phyloP scores from a whole-genome alignment of 2,888 invertebrate species.

The Ophonus ardosiacus region DNA sequence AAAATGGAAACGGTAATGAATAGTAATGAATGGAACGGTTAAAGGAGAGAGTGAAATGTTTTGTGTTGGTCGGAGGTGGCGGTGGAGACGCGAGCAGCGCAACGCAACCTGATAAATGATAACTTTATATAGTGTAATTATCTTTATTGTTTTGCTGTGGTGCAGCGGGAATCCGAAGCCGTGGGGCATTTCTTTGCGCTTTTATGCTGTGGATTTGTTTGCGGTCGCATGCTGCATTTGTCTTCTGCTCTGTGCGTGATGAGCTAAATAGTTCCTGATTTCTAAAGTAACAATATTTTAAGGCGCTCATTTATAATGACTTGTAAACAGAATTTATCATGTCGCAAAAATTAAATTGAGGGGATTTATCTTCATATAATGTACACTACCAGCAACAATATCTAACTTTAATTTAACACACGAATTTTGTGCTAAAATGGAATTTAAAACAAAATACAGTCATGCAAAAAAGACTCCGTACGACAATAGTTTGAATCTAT shows the following conservation, averaged over 20 bases:
- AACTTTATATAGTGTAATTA: slow-evolving; percentile 60
- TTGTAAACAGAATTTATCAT: slow-evolving; percentile 32
- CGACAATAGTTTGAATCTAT: too few relatives aligned
- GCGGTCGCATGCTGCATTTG: not conserved
- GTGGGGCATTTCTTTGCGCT: slow-evolving; percentile 15
- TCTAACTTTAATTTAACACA: too few relatives aligned
- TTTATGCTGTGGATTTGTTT: slow-evolving; percentile 8
- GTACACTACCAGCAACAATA: not conserved
- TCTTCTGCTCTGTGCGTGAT: slow-evolving; percentile 19
- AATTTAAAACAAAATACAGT: too few relatives aligned
- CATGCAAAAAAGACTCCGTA: too few relatives aligned
- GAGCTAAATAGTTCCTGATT: slow-evolving; percentile 20
- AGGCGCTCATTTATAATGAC: slow-evolving; percentile 25
- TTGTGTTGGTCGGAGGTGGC: slow-evolving; percentile 65
- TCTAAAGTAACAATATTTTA: slow-evolving; percentile 42
- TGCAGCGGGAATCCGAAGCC: slow-evolving; percentile 11
- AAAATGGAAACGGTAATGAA: slow-evolving; percentile 74
- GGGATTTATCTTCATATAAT: not conserved
- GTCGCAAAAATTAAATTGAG: slow-evolving; percentile 15
- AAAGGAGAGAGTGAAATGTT: slow-evolving; percentile 73
- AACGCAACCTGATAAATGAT: slow-evolving; percentile 54
- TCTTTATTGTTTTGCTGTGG: slow-evolving; percentile 53
- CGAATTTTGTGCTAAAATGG: too few relatives aligned
- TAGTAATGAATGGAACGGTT: slow-evolving; percentile 75
- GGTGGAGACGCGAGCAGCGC: not conserved